Conservation (phyloP, 2,113 vertebrate genomes). For the Ginglymostoma cirratum region DNA sequence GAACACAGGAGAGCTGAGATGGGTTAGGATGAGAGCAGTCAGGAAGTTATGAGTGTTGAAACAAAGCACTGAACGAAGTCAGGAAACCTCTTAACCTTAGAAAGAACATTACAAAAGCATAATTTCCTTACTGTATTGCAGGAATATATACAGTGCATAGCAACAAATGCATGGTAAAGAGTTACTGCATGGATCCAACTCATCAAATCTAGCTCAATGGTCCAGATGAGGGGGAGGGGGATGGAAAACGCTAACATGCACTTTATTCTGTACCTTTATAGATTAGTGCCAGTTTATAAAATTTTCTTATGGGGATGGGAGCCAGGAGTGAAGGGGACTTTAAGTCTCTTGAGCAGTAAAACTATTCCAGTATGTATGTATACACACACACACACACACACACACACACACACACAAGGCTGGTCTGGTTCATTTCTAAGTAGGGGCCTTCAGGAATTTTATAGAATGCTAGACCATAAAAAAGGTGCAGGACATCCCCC, state of each 20-base stretch:
- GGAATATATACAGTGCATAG: constrained; percentile 11
- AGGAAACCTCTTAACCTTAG: not conserved
- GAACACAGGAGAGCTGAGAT: not conserved
- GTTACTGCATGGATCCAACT: not conserved
- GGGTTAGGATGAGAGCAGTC: not conserved
- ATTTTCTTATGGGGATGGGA: no score
- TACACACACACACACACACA: no score
- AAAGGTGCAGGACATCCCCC: not conserved
- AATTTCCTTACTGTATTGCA: not conserved
- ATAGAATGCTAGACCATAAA: not conserved
- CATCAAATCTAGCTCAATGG: not conserved
- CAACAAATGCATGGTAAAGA: not conserved
- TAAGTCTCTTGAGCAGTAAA: not conserved
- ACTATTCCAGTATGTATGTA: no score
- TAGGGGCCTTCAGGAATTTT: not conserved
- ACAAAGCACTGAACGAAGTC: not conserved
- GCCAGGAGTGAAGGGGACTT: not conserved
- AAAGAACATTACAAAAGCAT: not conserved
- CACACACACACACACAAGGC: not conserved
- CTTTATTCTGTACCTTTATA: not conserved
- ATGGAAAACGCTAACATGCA: not conserved
- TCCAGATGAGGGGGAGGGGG: not conserved
- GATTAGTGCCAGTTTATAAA: not conserved
- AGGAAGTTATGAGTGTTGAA: not conserved
- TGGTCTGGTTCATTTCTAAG: not conserved